Percentiles rank a stretch among this genome's conserved stretches.
Evolutionary conservation across 2,797 vertebrate genomes (phyloP).

Genomic region (Peromyscus nudipes): DNA sequence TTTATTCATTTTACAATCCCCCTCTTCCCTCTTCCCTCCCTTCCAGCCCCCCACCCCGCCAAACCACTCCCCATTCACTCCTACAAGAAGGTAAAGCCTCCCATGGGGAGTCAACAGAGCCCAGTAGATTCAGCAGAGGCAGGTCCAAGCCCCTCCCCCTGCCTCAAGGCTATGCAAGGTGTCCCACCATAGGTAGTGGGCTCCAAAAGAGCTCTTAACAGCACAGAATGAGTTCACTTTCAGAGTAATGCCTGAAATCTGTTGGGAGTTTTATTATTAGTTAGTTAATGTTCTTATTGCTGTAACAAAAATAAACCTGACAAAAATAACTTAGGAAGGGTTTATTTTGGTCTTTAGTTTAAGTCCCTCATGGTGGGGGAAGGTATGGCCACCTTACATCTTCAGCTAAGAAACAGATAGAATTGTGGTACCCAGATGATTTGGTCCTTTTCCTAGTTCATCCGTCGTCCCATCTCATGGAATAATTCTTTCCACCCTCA

Average conservation of each 20-base stretch:
- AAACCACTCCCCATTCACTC: too few relatives aligned
- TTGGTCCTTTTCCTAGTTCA: background rate
- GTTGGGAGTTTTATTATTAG: background rate
- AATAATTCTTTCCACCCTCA: background rate
- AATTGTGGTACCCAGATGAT: background rate
- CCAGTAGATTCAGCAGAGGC: too few relatives aligned
- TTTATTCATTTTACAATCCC: too few relatives aligned
- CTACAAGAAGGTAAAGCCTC: too few relatives aligned
- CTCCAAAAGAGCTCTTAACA: background rate
- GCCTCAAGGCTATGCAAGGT: too few relatives aligned
- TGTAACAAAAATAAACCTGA: background rate
- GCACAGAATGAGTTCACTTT: background rate
- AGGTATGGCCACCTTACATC: too few relatives aligned
- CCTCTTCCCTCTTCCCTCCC: too few relatives aligned
- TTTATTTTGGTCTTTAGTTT: background rate
- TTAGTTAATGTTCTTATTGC: background rate
- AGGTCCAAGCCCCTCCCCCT: too few relatives aligned
- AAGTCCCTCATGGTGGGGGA: background rate
- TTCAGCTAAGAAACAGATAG: too few relatives aligned
- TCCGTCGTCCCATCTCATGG: rapidly evolving
- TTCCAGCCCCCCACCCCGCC: too few relatives aligned
- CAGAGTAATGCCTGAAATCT: background rate
- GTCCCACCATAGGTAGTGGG: too few relatives aligned
- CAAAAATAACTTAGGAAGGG: background rate
- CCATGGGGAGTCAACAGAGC: too few relatives aligned